Conservation (phyloP, 2,888 invertebrate species). For the Gibbula magus region DNA sequence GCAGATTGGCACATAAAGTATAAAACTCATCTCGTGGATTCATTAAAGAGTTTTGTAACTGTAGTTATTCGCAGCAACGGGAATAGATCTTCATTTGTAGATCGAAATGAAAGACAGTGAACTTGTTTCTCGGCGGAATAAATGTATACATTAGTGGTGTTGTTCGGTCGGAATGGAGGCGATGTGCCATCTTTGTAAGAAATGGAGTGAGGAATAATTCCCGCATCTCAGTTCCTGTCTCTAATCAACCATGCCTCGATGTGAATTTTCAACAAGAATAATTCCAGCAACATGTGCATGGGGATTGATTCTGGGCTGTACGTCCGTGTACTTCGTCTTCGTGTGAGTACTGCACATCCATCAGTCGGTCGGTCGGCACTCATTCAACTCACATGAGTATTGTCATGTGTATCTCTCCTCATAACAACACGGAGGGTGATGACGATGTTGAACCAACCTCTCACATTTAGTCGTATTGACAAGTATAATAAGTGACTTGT, state of each 20-base stretch:
- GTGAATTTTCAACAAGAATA: constrained; percentile 67
- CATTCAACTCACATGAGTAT: not conserved
- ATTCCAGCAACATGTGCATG: constrained; percentile 97
- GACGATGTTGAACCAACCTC: too few species aligned
- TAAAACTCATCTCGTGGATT: not conserved
- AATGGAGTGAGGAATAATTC: constrained; percentile 32
- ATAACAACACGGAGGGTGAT: too few species aligned
- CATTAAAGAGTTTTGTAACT: too few species aligned
- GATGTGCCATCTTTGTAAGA: constrained; percentile 54
- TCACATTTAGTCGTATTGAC: too few species aligned
- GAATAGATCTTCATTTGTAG: not conserved
- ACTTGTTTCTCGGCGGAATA: constrained; percentile 23
- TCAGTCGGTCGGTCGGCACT: not conserved
- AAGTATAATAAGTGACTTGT: too few species aligned
- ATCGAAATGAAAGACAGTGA: not conserved
- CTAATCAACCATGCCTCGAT: constrained; percentile 59
- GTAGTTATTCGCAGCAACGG: not conserved
- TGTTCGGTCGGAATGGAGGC: constrained; percentile 41
- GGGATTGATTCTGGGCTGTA: constrained; percentile 94
- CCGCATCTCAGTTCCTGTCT: constrained; percentile 30
- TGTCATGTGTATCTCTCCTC: too few species aligned
- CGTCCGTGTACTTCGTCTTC: constrained; percentile 95
- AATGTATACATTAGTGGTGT: constrained; percentile 40
- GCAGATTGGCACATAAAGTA: not conserved
- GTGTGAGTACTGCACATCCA: constrained; percentile 85